These are phyloP conservation scores for Mus minutoides DNA, from an alignment of 2,797 vertebrate genomes.

Conservation along the genomic window DNA sequence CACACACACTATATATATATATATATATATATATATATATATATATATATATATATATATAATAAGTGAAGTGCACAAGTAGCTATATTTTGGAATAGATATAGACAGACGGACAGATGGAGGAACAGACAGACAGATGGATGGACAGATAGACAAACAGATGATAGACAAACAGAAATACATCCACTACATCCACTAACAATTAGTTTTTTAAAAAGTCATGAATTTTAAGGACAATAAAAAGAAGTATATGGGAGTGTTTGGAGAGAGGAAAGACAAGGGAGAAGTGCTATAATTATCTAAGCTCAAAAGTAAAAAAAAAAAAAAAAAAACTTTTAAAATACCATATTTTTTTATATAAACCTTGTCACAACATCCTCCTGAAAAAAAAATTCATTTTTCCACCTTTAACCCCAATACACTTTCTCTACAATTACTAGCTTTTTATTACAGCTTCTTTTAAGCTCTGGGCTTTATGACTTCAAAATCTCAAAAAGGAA, in stretches of 20 bases:
- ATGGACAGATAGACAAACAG: neutral
- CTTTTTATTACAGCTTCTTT: neutral
- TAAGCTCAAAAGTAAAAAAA: neutral
- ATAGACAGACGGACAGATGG: neutral
- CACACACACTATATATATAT: too few species aligned
- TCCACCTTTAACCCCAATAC: neutral
- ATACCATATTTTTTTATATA: neutral
- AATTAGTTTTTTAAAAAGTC: neutral
- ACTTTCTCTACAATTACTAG: neutral
- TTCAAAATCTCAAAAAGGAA: neutral
- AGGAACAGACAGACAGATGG: too few species aligned
- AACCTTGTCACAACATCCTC: neutral
- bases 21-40: too few species aligned
- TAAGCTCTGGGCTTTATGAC: conserved; percentile 7
- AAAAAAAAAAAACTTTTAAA: neutral
- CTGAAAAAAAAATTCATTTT: neutral
- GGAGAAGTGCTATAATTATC: neutral
- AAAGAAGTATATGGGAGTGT: neutral
- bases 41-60: neutral
- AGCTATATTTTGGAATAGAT: neutral
- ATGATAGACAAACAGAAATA: neutral
- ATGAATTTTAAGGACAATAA: neutral
- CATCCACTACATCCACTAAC: neutral
- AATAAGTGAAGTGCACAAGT: too few species aligned
- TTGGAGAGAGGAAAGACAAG: neutral